Base-by-base conservation (phyloP, 2,113 vertebrate genomes). In the Hydropotes inermis region DNA sequence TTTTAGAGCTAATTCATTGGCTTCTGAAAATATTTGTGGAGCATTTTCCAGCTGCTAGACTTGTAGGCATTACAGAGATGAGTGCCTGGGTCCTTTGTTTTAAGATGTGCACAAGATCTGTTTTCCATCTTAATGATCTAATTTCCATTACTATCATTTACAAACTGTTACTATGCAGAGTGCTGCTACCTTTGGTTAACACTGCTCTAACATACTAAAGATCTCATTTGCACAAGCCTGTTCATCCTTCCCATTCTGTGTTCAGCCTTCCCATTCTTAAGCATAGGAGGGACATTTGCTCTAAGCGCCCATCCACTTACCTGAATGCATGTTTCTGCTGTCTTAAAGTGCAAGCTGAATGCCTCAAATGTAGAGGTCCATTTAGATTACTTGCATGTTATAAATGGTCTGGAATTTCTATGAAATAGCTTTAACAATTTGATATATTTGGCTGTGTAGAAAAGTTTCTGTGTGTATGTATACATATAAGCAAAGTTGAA, bases 71-170 rank as follows among this genome's bases (percentile, higher is more conserved):
- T 88, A 19, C 0, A 28, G 58, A 45, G 85, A 95, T 45, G 19
- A 83, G 70, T 87, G 30, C 27, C 14, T 27, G 7, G 43, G 15
- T 64, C 39, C 84, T 67, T 94, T 39, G 92, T 86, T 95, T 96
- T 78, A 74, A 91, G 61, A 86, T 57, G 57, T 54, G 5, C 55
- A 61, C 39, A 92, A 79, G 30, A 50, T 85, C 39, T 84, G 16
- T 87, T 91, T 91, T 87, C 52, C 21, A 64, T 64, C n/a, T 76
- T 88, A 94, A 85, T 94, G 78, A 82, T 52, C n/a, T 90, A 45
- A 97, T 97, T 97, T 96, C 43, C 47, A 67, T 95, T 52, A 61
- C 36, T 79, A 7, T 92, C 87, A 81, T 30, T 30, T 52, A 81
- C 50, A 87, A 33, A 83, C 15, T 50, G 15, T 78, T 93, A 81